Evolutionary conservation across 2,113 vertebrate genomes (phyloP), one percentile per base, ranked within the genome.

Genomic region (Boleophthalmus pectinirostris): DNA sequence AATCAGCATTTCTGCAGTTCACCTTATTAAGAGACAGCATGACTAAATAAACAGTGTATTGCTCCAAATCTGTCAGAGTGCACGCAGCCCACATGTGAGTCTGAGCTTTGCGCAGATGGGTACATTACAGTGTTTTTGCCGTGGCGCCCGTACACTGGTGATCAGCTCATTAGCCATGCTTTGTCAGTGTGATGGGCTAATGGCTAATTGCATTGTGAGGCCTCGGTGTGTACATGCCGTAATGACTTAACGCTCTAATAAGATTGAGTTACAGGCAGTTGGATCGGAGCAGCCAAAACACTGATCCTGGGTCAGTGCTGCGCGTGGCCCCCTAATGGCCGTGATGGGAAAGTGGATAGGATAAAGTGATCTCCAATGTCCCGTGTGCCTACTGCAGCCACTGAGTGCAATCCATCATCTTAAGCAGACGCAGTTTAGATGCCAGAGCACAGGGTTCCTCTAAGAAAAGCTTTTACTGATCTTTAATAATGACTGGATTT

Each of bases 161-260:
- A 88, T 89, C 85, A 85, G 81, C 88, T 92, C 90, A 91, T 92
- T 91, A 89, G 89, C 85, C 65, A 85, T 88, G 84, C 85, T 90
- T 90, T 90, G 90, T 89, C 87, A 90, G 84, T 79, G 78, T 90
- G 90, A 92, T 87, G 89, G 88, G 85, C 87, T 89, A 92, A 89
- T 89, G 82, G 87, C 89, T 92, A 90, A 92, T 92, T 92, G 88
- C 88, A 88, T 90, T 89, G 84, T 83, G 87, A 83, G 81, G 88
- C 87, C 81, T 88, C 81, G 82, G 81, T 87, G 87, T 90, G 87
- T 87, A 85, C 89, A 87, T 82, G 84, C 76, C 76, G 83, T 91
- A 91, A 92, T 90, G 85, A 92, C 90, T 90, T 91, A 87, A 90
- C 85, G 86, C 88, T 92, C 88, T 91, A 89, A 89, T 91, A 87